Conservation (phyloP, 2,888 invertebrate species). For the Sesamia inferens region DNA sequence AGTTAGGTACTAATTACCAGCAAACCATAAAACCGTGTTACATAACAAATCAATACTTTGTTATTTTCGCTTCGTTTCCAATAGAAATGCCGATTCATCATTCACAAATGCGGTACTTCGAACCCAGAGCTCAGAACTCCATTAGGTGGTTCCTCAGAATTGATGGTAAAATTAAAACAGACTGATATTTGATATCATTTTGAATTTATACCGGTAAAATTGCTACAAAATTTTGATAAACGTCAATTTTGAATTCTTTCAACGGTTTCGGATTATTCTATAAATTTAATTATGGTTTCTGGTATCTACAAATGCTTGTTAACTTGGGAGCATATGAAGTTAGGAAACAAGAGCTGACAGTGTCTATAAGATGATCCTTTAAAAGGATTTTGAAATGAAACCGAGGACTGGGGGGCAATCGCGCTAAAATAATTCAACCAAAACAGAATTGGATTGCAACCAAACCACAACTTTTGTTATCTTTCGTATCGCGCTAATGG, state of each 20-base stretch:
- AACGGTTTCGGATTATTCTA: background rate
- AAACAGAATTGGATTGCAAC: no score
- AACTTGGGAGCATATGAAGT: no score
- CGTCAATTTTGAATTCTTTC: no score
- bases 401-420: background rate
- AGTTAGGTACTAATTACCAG: slow-evolving; percentile 25
- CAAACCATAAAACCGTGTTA: slow-evolving; percentile 6
- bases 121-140: slow-evolving; percentile 33
- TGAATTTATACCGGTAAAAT: slow-evolving; percentile 12
- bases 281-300: background rate
- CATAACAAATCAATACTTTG: slow-evolving; percentile 56
- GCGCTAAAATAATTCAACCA: no score
- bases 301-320: no score
- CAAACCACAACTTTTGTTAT: no score
- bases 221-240: background rate
- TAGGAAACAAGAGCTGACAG: background rate
- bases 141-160: slow-evolving; percentile 48
- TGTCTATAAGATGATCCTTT: background rate
- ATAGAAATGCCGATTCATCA: slow-evolving; percentile 68
- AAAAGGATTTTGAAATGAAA: background rate
- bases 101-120: slow-evolving; percentile 55
- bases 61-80: slow-evolving; percentile 66
- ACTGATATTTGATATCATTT: slow-evolving; percentile 37
- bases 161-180: slow-evolving; percentile 38
- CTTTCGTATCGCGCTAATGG: no score